Evolutionary conservation across 2,113 vertebrate species (phyloP).

Genomic region (Rhipidura dahli): DNA sequence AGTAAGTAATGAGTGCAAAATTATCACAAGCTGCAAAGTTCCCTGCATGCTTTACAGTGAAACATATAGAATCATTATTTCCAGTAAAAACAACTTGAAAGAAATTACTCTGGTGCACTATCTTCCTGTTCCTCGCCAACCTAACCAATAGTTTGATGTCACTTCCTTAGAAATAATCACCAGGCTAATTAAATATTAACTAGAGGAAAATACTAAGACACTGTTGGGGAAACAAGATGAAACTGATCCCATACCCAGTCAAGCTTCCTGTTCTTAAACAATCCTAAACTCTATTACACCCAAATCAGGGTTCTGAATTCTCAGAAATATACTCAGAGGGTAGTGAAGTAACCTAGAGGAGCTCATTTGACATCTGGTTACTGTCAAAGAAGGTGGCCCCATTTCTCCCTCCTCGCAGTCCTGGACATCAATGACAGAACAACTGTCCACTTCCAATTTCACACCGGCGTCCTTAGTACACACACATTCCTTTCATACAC

Average conservation of each 20-base stretch:
- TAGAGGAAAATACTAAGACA: background rate
- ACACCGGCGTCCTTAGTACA: background rate
- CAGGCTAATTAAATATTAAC: background rate
- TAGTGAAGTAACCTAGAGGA: background rate
- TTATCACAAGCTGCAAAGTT: background rate
- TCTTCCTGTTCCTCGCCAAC: background rate
- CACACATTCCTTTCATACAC: too few species aligned
- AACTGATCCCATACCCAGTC: background rate
- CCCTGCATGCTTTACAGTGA: background rate
- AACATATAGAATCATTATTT: background rate
- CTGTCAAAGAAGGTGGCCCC: background rate
- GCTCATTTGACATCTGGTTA: background rate
- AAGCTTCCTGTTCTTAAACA: background rate
- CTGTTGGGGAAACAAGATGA: background rate
- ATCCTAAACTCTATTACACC: background rate
- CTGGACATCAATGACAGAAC: background rate
- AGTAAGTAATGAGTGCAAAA: background rate
- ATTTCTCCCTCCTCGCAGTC: background rate
- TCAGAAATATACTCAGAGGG: background rate
- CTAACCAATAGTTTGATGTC: background rate
- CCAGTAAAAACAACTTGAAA: background rate
- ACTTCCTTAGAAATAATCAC: conserved; percentile 2
- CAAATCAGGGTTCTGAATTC: background rate
- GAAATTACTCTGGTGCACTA: background rate
- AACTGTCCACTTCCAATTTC: background rate